These are phyloP conservation scores for Melieria picta DNA, from an alignment of 2,888 invertebrate genomes.

Conservation along the genomic window DNA sequence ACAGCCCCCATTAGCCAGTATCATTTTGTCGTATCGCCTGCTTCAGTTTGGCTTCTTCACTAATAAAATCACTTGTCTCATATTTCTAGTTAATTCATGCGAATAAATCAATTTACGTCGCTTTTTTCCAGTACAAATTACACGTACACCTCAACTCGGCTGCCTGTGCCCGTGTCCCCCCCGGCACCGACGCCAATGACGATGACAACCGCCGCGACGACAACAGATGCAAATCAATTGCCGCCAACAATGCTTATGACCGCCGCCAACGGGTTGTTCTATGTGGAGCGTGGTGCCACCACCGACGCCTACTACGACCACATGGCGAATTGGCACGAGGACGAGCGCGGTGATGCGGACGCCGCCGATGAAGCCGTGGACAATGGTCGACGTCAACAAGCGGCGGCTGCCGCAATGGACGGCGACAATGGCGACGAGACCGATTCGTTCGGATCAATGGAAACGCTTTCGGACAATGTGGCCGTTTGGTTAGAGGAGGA, in stretches of 20 bases:
- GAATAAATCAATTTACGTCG: conserved; percentile 15
- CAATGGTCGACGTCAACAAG: neutral
- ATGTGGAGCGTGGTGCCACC: neutral
- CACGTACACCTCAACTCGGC: neutral
- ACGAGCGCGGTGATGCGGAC: neutral
- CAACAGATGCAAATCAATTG: conserved; percentile 38
- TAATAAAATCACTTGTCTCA: conserved; percentile 25
- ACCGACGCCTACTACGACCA: neutral
- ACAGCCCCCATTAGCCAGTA: neutral
- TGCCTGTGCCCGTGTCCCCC: neutral
- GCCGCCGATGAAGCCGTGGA: neutral
- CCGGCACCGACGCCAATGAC: conserved; percentile 26
- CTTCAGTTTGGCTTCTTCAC: neutral
- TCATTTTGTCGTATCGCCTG: neutral
- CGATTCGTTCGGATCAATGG: conserved; percentile 53
- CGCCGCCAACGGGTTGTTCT: neutral
- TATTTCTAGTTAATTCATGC: conserved; percentile 27
- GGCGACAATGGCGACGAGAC: conserved; percentile 44
- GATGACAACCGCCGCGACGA: conserved; percentile 15
- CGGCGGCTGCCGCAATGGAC: conserved; percentile 8
- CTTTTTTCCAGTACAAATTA: conserved; percentile 22
- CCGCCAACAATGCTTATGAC: conserved; percentile 2
- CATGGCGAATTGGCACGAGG: neutral
- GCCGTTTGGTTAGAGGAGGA: conserved; percentile 74
- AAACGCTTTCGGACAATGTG: conserved; percentile 70